A percentile compares a stretch with the other conserved stretches of the same genome.
Evolutionary conservation across 2,888 invertebrate genomes (phyloP).

Genomic region (Cyclophora punctaria): DNA sequence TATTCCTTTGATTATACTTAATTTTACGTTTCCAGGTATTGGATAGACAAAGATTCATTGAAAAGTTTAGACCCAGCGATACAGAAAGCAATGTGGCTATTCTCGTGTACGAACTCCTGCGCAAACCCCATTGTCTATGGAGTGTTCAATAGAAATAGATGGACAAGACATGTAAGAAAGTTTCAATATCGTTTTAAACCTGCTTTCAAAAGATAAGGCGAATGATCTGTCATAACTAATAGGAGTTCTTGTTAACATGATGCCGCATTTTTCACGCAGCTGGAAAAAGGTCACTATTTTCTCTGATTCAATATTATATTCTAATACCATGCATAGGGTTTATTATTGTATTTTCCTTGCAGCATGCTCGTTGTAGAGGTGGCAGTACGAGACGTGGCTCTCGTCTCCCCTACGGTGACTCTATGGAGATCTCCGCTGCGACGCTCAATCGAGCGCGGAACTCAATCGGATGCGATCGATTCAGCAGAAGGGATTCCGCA

Average conservation of each 20-base stretch:
- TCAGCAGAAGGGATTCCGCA: conserved; percentile 43
- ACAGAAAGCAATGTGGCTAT: conserved; percentile 91
- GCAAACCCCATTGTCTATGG: conserved; percentile 98
- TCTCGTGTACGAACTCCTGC: conserved; percentile 97
- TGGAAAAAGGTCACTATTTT: no score
- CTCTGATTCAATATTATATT: background rate
- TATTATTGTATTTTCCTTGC: conserved; percentile 16
- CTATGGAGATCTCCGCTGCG: conserved; percentile 68
- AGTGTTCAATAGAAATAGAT: conserved; percentile 83
- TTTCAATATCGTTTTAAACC: background rate
- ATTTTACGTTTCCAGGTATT: conserved; percentile 77
- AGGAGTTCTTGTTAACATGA: background rate
- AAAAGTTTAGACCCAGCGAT: conserved; percentile 79
- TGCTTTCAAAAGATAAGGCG: no score
- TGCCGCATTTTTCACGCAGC: background rate
- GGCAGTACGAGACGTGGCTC: conserved; percentile 54
- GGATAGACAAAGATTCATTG: conserved; percentile 85
- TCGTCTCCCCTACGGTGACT: conserved; percentile 61
- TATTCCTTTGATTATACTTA: background rate
- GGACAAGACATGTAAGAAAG: conserved; percentile 55
- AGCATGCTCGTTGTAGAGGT: conserved; percentile 50
- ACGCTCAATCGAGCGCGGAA: conserved; percentile 54
- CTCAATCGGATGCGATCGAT: conserved; percentile 45
- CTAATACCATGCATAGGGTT: background rate
- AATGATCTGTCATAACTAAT: no score